A percentile compares a stretch with the other conserved stretches of the same genome.
Conservation (phyloP, 2,113 vertebrate species). For the Catharus minimus region DNA sequence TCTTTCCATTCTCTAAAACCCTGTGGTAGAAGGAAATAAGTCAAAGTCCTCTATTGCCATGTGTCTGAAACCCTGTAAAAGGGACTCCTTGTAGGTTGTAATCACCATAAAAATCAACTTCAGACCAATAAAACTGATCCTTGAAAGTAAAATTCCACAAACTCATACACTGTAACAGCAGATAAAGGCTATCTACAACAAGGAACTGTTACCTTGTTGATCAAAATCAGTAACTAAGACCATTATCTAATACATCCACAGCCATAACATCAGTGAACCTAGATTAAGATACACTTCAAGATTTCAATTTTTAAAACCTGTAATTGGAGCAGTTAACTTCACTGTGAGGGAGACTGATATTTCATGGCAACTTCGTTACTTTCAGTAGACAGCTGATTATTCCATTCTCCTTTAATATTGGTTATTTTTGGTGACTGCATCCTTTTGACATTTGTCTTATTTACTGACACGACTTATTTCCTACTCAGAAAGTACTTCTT, state of each 20-base stretch:
- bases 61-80: background rate
- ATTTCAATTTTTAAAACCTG: background rate
- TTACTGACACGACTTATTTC: background rate
- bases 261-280: background rate
- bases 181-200: background rate
- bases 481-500: background rate
- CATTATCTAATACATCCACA: background rate
- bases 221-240: background rate
- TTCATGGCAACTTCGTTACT: background rate
- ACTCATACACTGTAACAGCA: background rate
- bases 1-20: constrained; percentile 55
- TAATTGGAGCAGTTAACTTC: background rate
- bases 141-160: background rate
- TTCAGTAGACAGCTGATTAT: background rate
- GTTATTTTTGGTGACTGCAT: background rate
- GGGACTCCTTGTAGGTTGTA: background rate
- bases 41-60: constrained; percentile 29
- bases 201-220: background rate
- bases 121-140: background rate
- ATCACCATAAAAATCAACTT: background rate
- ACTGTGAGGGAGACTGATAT: background rate
- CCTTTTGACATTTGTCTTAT: background rate
- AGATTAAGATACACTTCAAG: background rate
- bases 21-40: constrained; percentile 53
- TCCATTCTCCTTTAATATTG: background rate